phyloP scores from a whole-genome alignment of 1,140 invertebrate genomes.

The Drosophila ercepeae region DNA sequence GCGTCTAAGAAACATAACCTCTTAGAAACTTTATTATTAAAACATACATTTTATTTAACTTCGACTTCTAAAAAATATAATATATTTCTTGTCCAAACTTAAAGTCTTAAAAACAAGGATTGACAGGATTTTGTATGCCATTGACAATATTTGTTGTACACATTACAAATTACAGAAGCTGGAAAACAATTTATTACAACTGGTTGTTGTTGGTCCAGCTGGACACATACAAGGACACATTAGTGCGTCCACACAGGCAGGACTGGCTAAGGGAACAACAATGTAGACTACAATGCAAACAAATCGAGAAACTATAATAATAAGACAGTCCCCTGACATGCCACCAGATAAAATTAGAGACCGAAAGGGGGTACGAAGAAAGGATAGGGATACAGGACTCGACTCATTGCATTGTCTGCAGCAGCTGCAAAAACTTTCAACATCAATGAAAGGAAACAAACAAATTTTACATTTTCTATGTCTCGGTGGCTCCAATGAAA shows the following conservation, averaged over 20 bases:
- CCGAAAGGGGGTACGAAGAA: conserved; percentile 4
- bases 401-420: conserved; percentile 67
- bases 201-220: conserved; percentile 59
- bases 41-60: background rate
- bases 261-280: conserved; percentile 48
- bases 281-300: conserved; percentile 58
- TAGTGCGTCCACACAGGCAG: background rate
- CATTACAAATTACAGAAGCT: conserved; percentile 68
- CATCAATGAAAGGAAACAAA: conserved; percentile 72
- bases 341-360: conserved; percentile 41
- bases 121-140: conserved; percentile 10
- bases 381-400: background rate
- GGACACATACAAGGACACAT: conserved; percentile 20
- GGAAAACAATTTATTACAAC: conserved; percentile 68
- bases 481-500: conserved; percentile 34
- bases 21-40: too few relatives aligned
- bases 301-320: conserved; percentile 72
- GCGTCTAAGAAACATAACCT: background rate
- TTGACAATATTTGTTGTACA: conserved; percentile 47
- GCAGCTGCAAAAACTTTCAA: conserved; percentile 74
- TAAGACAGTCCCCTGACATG: conserved; percentile 62
- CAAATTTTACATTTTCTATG: conserved; percentile 73
- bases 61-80: background rate
- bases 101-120: background rate
- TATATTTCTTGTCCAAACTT: background rate